Conservation (phyloP, 2,888 invertebrate species). For the Callimorpha dominula region DNA sequence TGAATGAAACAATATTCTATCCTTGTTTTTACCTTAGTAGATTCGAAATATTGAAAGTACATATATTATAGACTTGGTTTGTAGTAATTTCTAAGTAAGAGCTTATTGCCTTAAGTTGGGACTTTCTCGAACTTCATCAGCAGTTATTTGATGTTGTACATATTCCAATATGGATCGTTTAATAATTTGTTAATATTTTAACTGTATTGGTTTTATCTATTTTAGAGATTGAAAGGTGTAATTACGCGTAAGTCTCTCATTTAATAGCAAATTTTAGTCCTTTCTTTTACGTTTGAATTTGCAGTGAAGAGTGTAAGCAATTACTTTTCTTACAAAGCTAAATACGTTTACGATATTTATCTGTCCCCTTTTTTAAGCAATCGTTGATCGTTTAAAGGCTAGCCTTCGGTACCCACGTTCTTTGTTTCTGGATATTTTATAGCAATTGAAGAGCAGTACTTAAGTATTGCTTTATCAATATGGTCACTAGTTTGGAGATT, state of each 20-base stretch:
- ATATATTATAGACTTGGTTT: neutral
- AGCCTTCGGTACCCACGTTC: constrained; percentile 62
- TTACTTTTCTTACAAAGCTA: neutral
- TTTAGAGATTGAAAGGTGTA: no score
- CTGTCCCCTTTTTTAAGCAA: constrained; percentile 6
- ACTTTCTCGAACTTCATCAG: neutral
- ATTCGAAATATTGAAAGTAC: neutral
- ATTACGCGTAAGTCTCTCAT: neutral
- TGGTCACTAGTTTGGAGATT: constrained; percentile 54
- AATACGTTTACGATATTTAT: neutral
- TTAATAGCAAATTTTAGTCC: neutral
- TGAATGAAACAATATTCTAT: neutral
- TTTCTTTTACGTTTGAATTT: neutral
- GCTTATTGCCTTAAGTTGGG: neutral
- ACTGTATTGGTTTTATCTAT: no score
- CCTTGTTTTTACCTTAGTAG: neutral
- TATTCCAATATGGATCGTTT: no score
- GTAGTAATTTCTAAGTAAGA: neutral
- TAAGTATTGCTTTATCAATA: constrained; percentile 54
- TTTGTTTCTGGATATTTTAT: constrained; percentile 45
- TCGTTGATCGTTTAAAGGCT: constrained; percentile 27
- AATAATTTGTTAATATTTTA: no score
- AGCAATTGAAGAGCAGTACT: constrained; percentile 52
- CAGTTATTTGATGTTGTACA: no score
- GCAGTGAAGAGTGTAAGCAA: neutral